Conservation (phyloP, 2,888 invertebrate species). For the Dolichomitus sp. region DNA sequence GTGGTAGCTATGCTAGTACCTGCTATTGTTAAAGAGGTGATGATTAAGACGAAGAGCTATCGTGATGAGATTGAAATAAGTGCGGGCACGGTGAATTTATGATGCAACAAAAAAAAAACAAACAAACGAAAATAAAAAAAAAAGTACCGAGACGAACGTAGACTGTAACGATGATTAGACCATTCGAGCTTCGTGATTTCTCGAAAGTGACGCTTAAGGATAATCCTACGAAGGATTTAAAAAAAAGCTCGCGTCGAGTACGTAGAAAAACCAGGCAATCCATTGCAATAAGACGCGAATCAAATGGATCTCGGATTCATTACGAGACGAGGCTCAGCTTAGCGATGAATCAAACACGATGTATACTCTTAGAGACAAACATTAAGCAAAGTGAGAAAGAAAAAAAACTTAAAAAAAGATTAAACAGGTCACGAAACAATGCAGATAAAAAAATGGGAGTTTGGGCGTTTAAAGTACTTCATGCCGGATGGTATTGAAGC, state of each 20-base stretch:
- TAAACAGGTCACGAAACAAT: slow-evolving; percentile 28
- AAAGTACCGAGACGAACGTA: slow-evolving; percentile 11
- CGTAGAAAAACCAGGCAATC: slow-evolving; percentile 63
- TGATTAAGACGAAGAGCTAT: slow-evolving; percentile 52
- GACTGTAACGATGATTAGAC: slow-evolving; percentile 33
- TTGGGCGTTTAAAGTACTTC: slow-evolving; percentile 12
- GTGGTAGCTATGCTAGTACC: slow-evolving; percentile 87
- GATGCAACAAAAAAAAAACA: slow-evolving; percentile 14
- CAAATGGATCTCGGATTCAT: slow-evolving; percentile 81
- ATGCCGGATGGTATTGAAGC: slow-evolving; percentile 19
- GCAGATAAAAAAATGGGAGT: slow-evolving; percentile 23
- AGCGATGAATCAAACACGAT: slow-evolving; percentile 83
- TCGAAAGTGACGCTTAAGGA: background rate
- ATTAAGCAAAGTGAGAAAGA: slow-evolving; percentile 52
- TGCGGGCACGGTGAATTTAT: slow-evolving; percentile 32
- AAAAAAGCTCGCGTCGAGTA: background rate
- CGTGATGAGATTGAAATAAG: slow-evolving; percentile 50
- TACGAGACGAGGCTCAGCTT: slow-evolving; percentile 77
- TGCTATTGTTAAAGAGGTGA: slow-evolving; percentile 82
- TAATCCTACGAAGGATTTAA: slow-evolving; percentile 23
- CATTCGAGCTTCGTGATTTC: slow-evolving; percentile 41
- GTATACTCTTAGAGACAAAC: slow-evolving; percentile 72
- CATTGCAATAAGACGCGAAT: slow-evolving; percentile 81
- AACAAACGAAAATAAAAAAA: background rate
- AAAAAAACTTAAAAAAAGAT: slow-evolving; percentile 46